phyloP scores from a whole-genome alignment of 2,888 invertebrate genomes.

The Clepsis dumicolana region DNA sequence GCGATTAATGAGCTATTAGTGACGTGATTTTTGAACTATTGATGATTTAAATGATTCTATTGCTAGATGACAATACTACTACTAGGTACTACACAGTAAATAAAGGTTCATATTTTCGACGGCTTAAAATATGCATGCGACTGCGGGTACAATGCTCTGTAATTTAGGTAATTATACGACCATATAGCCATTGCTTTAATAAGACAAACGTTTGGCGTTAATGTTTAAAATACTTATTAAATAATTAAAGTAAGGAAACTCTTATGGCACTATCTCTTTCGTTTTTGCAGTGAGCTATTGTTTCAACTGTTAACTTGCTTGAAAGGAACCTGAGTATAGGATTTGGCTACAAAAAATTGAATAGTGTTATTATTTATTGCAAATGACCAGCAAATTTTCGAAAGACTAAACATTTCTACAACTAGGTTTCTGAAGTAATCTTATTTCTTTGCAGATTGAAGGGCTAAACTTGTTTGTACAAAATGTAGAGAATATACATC shows the following conservation, averaged over 20 bases:
- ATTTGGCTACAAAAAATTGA: neutral
- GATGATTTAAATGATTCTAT: too few relatives aligned
- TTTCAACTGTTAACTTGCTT: neutral
- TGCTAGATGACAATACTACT: neutral
- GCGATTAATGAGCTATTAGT: neutral
- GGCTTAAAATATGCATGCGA: too few relatives aligned
- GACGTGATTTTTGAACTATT: too few relatives aligned
- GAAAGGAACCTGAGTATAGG: too few relatives aligned
- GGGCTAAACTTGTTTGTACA: neutral
- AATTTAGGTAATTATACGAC: too few relatives aligned
- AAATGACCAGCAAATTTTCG: neutral
- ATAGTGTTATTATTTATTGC: neutral
- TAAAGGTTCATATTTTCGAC: neutral
- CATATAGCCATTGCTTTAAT: neutral
- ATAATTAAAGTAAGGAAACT: slow-evolving; percentile 6
- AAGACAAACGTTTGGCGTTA: neutral
- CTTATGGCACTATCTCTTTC: slow-evolving; percentile 14
- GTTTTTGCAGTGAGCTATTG: neutral
- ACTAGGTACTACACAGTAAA: too few relatives aligned
- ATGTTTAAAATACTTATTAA: neutral
- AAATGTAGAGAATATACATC: neutral
- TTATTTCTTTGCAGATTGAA: neutral
- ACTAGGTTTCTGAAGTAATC: neutral
- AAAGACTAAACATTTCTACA: neutral
- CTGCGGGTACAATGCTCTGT: too few relatives aligned